Percentiles rank a stretch among this genome's conserved stretches.
phyloP scores from a whole-genome alignment of 2,113 vertebrate species.

The Scophthalmus maximus region DNA sequence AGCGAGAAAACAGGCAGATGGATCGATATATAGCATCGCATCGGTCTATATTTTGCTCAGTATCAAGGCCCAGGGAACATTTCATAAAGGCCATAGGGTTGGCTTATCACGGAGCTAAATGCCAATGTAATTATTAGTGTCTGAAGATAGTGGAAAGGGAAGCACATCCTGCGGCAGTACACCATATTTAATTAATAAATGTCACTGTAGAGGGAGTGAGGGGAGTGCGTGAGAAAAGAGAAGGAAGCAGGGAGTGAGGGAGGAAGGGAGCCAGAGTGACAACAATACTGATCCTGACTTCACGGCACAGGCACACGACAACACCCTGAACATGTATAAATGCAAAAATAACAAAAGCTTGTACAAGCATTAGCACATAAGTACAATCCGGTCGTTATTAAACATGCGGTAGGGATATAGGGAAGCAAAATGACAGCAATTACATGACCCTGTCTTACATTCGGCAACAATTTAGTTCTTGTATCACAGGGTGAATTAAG shows the following conservation, averaged over 20 bases:
- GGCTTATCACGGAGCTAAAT: slow-evolving; percentile 80
- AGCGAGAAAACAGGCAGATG: slow-evolving; percentile 36
- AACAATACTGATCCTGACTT: slow-evolving; percentile 53
- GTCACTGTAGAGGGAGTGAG: slow-evolving; percentile 74
- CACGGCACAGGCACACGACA: slow-evolving; percentile 27
- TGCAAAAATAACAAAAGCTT: slow-evolving; percentile 30
- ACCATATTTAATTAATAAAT: slow-evolving; percentile 85
- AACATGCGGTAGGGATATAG: background rate
- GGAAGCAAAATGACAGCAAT: background rate
- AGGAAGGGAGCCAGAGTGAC: slow-evolving; percentile 46
- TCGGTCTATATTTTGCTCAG: slow-evolving; percentile 75
- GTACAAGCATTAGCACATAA: slow-evolving; percentile 20
- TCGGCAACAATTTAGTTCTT: background rate
- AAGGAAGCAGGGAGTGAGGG: slow-evolving; percentile 21
- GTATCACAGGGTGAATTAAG: background rate
- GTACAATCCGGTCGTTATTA: background rate
- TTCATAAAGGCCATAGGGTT: slow-evolving; percentile 81
- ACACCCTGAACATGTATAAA: slow-evolving; percentile 20
- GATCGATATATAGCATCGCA: slow-evolving; percentile 67
- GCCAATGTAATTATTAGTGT: slow-evolving; percentile 85
- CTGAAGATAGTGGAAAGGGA: slow-evolving; percentile 78
- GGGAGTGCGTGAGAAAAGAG: slow-evolving; percentile 43
- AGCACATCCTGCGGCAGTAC: slow-evolving; percentile 75
- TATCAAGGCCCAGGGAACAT: slow-evolving; percentile 71
- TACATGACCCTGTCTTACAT: background rate